Percentiles rank a stretch among this genome's conserved stretches.
Evolutionary conservation across 23 tunicate genomes (phyloP).

Genomic region (Botrylloides violaceus): DNA sequence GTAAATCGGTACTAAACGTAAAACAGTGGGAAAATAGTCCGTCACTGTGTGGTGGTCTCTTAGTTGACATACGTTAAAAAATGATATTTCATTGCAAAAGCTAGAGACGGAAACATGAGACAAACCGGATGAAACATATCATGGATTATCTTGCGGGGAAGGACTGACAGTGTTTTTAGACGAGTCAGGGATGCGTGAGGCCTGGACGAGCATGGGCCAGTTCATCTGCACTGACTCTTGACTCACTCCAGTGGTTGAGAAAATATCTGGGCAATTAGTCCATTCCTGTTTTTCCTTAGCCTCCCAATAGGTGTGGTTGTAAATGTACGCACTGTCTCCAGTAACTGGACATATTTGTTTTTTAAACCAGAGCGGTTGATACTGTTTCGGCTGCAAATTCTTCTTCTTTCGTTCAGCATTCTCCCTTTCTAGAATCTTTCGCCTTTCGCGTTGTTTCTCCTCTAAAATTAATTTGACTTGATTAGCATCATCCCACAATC

Average conservation of each 20-base stretch:
- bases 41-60: constrained; percentile 1
- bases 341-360: constrained; percentile 38
- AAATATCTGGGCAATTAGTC: constrained; percentile 67
- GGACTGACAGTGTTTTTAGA: too few relatives aligned
- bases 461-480: constrained; percentile 63
- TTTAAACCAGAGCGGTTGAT: constrained; percentile 87
- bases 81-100: too few relatives aligned
- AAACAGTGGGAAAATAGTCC: too few relatives aligned
- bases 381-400: not conserved
- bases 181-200: not conserved
- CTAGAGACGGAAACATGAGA: too few relatives aligned
- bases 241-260: constrained; percentile 17
- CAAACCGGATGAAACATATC: too few relatives aligned
- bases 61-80: not conserved
- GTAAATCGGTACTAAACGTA: too few relatives aligned
- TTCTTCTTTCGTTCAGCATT: constrained; percentile 31
- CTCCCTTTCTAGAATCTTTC: constrained; percentile 49
- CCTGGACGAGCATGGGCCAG: constrained; percentile 7
- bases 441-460: constrained; percentile 77
- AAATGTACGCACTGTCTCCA: constrained; percentile 35
- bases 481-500: constrained; percentile 90
- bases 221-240: not conserved
- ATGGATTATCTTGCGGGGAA: too few relatives aligned
- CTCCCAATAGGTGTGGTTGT: constrained; percentile 64
- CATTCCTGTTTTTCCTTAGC: constrained; percentile 76